Percentiles rank a stretch among this genome's conserved stretches.
Evolutionary conservation across 2,797 vertebrate species (phyloP).

Genomic region (Bovichtus variegatus): DNA sequence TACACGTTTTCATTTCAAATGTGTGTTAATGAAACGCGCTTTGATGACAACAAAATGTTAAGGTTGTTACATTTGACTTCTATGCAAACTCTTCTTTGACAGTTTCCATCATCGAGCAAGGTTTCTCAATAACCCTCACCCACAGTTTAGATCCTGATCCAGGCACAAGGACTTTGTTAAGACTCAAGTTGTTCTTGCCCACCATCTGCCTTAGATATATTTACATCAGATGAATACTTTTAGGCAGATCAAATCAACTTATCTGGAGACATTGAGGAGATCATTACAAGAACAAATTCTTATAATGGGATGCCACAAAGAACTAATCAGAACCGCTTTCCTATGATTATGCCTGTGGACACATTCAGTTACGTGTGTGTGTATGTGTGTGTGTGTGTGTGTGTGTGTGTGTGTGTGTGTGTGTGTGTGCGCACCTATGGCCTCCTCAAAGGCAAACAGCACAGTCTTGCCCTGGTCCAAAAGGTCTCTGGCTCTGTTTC

Average conservation of each 20-base stretch:
- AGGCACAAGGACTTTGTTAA: not conserved
- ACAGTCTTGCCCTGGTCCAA: constrained; percentile 93
- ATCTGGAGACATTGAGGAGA: not conserved
- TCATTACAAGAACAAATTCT: not conserved
- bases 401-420: not conserved
- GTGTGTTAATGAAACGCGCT: not conserved
- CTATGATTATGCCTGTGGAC: not conserved
- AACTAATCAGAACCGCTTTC: not conserved
- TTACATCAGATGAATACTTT: constrained; percentile 20
- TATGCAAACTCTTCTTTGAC: not conserved
- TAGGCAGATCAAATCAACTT: not conserved
- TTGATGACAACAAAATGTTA: not conserved
- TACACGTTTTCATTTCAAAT: not conserved
- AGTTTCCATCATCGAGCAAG: not conserved
- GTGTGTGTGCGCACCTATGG: constrained; percentile 88
- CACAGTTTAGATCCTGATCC: not conserved
- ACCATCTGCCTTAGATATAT: not conserved
- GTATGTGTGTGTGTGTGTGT: not conserved
- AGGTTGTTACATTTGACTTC: not conserved
- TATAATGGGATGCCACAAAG: not conserved
- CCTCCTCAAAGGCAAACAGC: constrained; percentile 98
- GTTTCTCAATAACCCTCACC: not conserved
- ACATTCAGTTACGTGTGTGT: no score
- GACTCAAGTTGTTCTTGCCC: not conserved
- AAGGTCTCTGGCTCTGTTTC: constrained; percentile 93